Evolutionary conservation across 2,113 vertebrate genomes (phyloP).

Genomic region (Lipophrys pholis): DNA sequence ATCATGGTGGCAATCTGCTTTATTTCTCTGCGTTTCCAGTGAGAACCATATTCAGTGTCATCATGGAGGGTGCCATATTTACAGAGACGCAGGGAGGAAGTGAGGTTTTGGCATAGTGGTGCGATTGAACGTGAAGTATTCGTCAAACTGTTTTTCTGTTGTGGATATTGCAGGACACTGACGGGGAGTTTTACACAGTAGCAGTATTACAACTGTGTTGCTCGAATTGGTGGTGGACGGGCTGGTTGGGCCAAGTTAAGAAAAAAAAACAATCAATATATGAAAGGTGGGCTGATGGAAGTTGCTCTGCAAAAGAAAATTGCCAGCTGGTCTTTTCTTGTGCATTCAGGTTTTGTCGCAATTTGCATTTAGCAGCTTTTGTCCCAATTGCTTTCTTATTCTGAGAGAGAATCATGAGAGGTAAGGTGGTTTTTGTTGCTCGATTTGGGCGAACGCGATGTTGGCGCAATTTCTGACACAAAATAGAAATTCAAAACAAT

Average conservation of each 20-base stretch:
- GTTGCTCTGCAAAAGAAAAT: background rate
- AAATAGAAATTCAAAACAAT: too few species aligned
- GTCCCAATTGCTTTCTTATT: too few species aligned
- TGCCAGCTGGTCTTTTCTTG: background rate
- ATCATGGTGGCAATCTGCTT: conserved; percentile 28
- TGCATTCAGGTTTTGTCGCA: background rate
- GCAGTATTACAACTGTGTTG: background rate
- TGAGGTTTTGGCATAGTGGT: background rate
- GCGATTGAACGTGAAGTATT: background rate
- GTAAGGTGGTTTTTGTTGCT: too few species aligned
- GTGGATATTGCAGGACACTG: conserved; percentile 3
- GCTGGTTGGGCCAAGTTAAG: background rate
- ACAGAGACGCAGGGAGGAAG: background rate
- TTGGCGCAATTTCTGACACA: too few species aligned
- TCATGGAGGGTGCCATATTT: background rate
- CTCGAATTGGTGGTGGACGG: background rate
- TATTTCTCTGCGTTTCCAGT: conserved; percentile 8
- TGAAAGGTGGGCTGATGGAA: background rate
- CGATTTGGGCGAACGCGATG: too few species aligned
- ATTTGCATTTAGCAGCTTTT: conserved; percentile 6
- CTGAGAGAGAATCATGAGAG: too few species aligned
- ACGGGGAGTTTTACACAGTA: conserved; percentile 18
- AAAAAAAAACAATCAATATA: background rate
- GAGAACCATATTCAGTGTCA: background rate
- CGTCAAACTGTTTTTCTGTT: background rate